Conservation (phyloP, 2,797 vertebrate genomes). For the Spheniscus humboldti region DNA sequence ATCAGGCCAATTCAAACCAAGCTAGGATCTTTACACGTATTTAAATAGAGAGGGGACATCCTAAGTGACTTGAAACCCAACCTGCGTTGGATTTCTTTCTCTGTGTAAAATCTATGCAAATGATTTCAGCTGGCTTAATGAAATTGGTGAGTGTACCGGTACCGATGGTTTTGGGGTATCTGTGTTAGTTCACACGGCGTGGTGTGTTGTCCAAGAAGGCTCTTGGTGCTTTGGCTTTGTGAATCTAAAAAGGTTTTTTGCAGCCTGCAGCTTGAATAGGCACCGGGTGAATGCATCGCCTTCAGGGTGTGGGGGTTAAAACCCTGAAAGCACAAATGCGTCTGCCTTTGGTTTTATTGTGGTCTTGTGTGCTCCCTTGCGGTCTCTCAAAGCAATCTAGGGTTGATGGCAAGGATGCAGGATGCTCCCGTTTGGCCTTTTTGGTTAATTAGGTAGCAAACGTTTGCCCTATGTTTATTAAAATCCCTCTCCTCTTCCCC, state of each 20-base stretch:
- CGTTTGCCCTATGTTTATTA: background rate
- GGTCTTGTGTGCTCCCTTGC: background rate
- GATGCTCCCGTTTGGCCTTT: background rate
- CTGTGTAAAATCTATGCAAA: background rate
- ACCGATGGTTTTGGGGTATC: background rate
- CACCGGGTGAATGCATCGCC: background rate
- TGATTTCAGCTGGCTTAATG: background rate
- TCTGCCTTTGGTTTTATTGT: background rate
- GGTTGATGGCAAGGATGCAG: too few relatives aligned
- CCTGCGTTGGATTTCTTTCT: background rate
- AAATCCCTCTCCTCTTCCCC: background rate
- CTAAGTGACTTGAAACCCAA: background rate
- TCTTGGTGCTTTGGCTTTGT: background rate
- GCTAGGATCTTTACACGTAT: background rate
- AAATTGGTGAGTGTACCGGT: background rate
- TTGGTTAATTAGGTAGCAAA: background rate
- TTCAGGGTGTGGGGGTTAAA: background rate
- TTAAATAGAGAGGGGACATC: background rate
- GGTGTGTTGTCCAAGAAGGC: background rate
- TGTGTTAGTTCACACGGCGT: rapidly evolving
- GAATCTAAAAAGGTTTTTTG: background rate
- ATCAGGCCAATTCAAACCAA: background rate
- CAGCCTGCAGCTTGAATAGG: background rate
- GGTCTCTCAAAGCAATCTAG: background rate
- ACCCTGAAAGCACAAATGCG: background rate